phyloP scores from a whole-genome alignment of 2,888 invertebrate genomes.

The Zootermopsis nevadensis region DNA sequence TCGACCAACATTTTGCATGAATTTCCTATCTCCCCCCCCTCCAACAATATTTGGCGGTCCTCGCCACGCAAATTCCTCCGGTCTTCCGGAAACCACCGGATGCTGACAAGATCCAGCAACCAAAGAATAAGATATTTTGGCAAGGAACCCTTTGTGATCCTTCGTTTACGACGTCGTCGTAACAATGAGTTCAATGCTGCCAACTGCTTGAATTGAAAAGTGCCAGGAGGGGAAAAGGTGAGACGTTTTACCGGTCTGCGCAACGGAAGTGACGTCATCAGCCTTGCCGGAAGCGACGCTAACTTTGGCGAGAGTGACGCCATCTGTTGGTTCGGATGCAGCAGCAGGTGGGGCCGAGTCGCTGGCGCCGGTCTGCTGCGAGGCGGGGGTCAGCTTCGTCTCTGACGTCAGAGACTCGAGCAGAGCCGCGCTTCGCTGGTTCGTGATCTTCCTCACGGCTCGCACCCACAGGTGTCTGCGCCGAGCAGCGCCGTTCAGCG shows the following conservation, averaged over 20 bases:
- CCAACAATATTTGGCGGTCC: no score
- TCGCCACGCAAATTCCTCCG: no score
- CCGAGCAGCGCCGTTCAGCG: slow-evolving; percentile 42
- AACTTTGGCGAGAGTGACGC: background rate
- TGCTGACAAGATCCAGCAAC: no score
- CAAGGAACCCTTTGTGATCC: no score
- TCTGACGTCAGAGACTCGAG: slow-evolving; percentile 57
- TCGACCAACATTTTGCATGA: no score
- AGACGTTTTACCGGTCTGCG: slow-evolving; percentile 33
- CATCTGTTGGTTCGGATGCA: background rate
- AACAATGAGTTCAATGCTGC: no score
- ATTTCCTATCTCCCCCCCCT: no score
- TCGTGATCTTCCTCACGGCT: slow-evolving; percentile 63
- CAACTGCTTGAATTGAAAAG: no score
- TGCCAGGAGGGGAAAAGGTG: no score
- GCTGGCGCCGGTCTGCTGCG: slow-evolving; percentile 1
- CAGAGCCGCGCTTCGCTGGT: slow-evolving; percentile 58
- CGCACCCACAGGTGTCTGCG: slow-evolving; percentile 62
- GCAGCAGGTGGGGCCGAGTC: slow-evolving; percentile 4
- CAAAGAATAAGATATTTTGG: no score
- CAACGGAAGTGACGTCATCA: slow-evolving; percentile 14
- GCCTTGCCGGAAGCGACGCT: background rate
- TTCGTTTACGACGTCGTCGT: no score
- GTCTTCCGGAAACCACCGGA: no score
- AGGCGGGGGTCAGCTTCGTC: slow-evolving; percentile 8